phyloP scores from a whole-genome alignment of 2,113 vertebrate species.

The Octodon degus region DNA sequence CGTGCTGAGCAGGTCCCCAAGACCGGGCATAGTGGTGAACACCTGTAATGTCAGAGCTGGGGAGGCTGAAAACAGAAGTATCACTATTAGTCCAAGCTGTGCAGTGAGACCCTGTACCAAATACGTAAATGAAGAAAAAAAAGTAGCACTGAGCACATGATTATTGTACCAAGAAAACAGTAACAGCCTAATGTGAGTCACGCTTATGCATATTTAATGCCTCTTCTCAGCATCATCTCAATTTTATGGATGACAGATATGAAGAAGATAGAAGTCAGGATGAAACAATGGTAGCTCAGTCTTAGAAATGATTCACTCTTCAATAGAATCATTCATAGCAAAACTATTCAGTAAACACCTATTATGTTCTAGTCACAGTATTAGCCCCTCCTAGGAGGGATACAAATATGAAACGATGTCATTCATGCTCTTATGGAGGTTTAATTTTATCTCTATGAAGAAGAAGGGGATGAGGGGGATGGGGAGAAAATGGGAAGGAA shows the following conservation, averaged over 20 bases:
- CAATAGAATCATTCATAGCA: background rate
- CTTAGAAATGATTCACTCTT: background rate
- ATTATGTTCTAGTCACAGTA: background rate
- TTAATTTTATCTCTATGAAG: background rate
- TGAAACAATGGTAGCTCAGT: background rate
- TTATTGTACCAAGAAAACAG: background rate
- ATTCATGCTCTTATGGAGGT: background rate
- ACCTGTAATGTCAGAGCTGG: too few relatives aligned
- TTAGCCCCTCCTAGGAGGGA: background rate
- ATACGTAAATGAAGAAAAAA: background rate
- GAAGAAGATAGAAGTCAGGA: conserved; percentile 45
- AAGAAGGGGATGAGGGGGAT: background rate
- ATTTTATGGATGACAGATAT: conserved; percentile 27
- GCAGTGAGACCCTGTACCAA: too few relatives aligned
- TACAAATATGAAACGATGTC: background rate
- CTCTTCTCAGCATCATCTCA: conserved; percentile 13
- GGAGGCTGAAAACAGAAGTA: too few relatives aligned
- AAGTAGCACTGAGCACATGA: background rate
- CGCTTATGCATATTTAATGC: background rate
- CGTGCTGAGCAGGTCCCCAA: too few relatives aligned
- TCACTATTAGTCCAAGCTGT: too few relatives aligned
- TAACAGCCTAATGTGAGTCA: background rate
- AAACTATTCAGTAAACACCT: background rate
- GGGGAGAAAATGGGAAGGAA: background rate
- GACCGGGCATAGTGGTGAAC: too few relatives aligned